Base-by-base conservation (phyloP, 2,113 vertebrate genomes). In the Cromileptes altivelis region DNA sequence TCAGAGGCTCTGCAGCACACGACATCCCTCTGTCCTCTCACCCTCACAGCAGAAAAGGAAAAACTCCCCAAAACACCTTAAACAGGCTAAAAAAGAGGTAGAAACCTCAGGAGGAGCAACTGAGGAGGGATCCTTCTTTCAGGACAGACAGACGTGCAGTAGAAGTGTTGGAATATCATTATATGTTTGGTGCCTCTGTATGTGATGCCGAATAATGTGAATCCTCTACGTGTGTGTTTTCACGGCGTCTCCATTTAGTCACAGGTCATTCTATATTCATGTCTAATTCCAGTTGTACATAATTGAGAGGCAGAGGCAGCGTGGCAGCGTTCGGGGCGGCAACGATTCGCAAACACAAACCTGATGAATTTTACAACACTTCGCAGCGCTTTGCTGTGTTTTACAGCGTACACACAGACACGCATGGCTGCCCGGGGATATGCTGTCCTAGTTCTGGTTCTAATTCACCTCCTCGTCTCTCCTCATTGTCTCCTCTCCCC, bases 351-450 rank as follows among this genome's bases (percentile, higher is more conserved):
- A 88, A 85, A 91, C 79, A 84, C 75, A 91, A 87, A 88, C 84
- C 80, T 76, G 73, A 92, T 91, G 78, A 92, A 90, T 92, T 91
- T 91, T 93, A 87, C 90, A 92, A 81, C 79, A 91, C 86, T 74
- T 88, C 0, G 49, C 79, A 63, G 83, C 76, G 52, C 85, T 81
- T 80, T 63, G 27, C 87, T 14, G 78, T 91, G 85, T 91, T 90
- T 84, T 80, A 91, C 91, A 91, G 81, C 61, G 10, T 42, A n/a
- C 80, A 70, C 82, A 81, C 42, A 19, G 71, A 88, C 78, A 77
- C 18, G 81, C 87, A 52, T 76, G 86, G 76, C 82, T 79, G 74
- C 63, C 19, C 67, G 30, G 67, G 78, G 85, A 89, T 30, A 37
- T 2, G 70, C 69, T 81, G 82, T 61, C 78, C 87, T 80, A 79